phyloP scores from a whole-genome alignment of 2,888 invertebrate species.

The Andrena praecox region DNA sequence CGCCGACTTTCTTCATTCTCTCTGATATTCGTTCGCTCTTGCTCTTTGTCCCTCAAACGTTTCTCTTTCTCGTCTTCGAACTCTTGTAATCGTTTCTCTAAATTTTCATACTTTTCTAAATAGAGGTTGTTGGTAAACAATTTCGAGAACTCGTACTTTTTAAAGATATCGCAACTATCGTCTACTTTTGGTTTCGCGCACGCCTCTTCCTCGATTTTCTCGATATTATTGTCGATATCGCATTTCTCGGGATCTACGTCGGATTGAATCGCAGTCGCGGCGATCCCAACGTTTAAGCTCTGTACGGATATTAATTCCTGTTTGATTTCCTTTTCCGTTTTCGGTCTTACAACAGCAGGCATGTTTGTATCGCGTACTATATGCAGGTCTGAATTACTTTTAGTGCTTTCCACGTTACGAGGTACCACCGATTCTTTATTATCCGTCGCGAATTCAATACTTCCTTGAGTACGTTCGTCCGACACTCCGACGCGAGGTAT shows the following conservation, averaged over 20 bases:
- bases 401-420: not conserved
- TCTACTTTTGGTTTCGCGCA: not conserved
- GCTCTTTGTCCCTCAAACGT: not conserved
- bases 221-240: not conserved
- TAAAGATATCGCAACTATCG: conserved; percentile 19
- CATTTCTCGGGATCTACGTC: not conserved
- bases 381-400: not conserved
- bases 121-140: conserved; percentile 46
- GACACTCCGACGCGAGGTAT: not conserved
- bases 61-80: not conserved
- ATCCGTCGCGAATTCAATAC: not conserved
- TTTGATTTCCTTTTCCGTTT: conserved; percentile 9
- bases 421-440: not conserved
- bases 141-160: conserved; percentile 42
- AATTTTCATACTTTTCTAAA: conserved; percentile 24
- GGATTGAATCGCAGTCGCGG: not conserved
- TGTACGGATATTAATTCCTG: not conserved
- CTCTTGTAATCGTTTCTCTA: conserved; percentile 16
- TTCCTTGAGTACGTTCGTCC: not conserved
- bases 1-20: not conserved
- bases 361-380: not conserved
- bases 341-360: not conserved
- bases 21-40: not conserved
- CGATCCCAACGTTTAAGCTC: not conserved
- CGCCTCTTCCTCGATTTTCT: not conserved